A percentile compares a stretch with the other conserved stretches of the same genome.
These are phyloP conservation scores for Lissocephala sabroskyi DNA, from an alignment of 2,888 invertebrate species.

Conservation along the genomic window DNA sequence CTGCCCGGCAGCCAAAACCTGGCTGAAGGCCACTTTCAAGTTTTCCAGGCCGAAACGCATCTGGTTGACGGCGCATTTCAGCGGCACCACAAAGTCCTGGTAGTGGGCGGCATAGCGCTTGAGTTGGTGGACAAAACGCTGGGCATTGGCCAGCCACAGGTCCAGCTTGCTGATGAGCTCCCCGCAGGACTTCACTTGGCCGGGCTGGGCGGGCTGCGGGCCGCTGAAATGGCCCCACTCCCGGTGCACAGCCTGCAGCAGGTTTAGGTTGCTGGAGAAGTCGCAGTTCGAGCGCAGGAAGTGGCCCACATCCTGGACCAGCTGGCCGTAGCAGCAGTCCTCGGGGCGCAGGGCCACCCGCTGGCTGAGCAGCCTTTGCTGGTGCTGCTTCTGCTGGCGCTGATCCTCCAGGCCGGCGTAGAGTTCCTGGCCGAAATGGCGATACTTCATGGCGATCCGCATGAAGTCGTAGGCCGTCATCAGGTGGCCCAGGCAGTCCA, in stretches of 20 bases:
- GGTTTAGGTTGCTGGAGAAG: slow-evolving; percentile 46
- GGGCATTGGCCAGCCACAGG: slow-evolving; percentile 69
- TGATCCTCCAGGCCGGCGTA: slow-evolving; percentile 42
- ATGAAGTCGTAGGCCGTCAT: slow-evolving; percentile 75
- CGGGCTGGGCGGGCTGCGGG: slow-evolving; percentile 13
- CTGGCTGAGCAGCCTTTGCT: slow-evolving; percentile 58
- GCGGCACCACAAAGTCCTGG: slow-evolving; percentile 84
- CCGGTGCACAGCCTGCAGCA: slow-evolving; percentile 42
- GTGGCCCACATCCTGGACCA: slow-evolving; percentile 68
- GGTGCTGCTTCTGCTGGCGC: slow-evolving; percentile 32
- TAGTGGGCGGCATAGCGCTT: slow-evolving; percentile 78
- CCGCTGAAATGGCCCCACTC: slow-evolving; percentile 39
- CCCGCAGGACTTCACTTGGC: slow-evolving; percentile 32
- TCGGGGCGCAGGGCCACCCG: slow-evolving; percentile 68
- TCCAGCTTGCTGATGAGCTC: slow-evolving; percentile 64
- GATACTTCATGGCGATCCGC: slow-evolving; percentile 67
- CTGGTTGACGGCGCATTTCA: slow-evolving; percentile 80
- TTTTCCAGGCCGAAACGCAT: slow-evolving; percentile 78
- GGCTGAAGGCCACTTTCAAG: slow-evolving; percentile 75
- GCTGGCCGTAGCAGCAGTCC: slow-evolving; percentile 57
- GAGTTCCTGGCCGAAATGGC: slow-evolving; percentile 65
- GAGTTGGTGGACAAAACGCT: slow-evolving; percentile 70
- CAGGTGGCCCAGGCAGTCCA: slow-evolving; percentile 76
- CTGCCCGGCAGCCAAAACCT: slow-evolving; percentile 52
- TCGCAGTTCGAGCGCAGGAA: slow-evolving; percentile 69